Evolutionary conservation across 2,888 invertebrate genomes (phyloP).

Genomic region (Leistus spinibarbis): DNA sequence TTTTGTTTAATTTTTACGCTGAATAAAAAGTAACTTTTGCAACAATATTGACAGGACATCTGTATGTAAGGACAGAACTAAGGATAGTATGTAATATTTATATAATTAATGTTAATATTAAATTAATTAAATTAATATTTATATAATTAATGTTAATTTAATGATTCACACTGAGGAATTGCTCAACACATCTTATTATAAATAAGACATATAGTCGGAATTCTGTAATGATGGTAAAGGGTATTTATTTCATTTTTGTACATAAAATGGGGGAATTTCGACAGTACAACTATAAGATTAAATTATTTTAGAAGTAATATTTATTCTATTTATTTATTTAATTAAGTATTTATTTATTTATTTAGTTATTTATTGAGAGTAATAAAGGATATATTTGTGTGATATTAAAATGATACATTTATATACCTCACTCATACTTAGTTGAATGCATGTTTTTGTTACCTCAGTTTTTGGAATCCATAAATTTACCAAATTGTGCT

Average conservation of each 20-base stretch:
- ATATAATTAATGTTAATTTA: not conserved
- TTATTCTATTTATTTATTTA: slow-evolving; percentile 11
- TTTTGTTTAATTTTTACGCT: too few species aligned
- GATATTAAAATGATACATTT: not conserved
- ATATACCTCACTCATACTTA: not conserved
- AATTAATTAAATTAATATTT: not conserved
- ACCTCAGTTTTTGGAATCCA: not conserved
- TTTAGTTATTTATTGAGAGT: slow-evolving; percentile 23
- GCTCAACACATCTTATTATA: slow-evolving; percentile 25
- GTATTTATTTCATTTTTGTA: slow-evolving; percentile 14
- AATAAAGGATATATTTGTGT: not conserved
- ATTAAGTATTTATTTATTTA: slow-evolving; percentile 26
- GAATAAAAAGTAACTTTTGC: too few species aligned
- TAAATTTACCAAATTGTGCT: not conserved
- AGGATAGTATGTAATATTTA: too few species aligned
- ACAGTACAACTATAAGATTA: slow-evolving; percentile 1
- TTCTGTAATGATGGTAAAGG: slow-evolving; percentile 27
- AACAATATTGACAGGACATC: too few species aligned
- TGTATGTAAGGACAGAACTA: too few species aligned
- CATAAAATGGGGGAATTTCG: slow-evolving; percentile 34
- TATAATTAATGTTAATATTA: too few species aligned
- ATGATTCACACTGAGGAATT: slow-evolving; percentile 15
- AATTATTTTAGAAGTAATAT: slow-evolving; percentile 9
- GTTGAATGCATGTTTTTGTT: not conserved
- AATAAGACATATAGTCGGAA: slow-evolving; percentile 25